Evolutionary conservation across 2,113 vertebrate species (phyloP).

Genomic region (Poecilia latipinna): DNA sequence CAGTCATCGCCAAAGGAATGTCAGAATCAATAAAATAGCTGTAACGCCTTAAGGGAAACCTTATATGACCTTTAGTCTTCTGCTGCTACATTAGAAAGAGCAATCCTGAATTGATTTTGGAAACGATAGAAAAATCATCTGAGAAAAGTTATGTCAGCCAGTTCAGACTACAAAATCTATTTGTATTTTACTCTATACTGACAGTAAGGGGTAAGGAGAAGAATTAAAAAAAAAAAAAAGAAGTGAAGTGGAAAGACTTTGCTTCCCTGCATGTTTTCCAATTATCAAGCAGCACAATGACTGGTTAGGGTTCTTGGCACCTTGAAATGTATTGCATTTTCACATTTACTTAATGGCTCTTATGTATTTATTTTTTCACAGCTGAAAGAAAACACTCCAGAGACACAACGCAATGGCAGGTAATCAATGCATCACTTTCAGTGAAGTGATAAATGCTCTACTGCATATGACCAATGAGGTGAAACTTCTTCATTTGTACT

Average conservation of each 20-base stretch:
- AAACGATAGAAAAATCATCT: neutral
- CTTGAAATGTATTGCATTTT: neutral
- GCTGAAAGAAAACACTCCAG: conserved; percentile 63
- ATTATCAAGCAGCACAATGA: neutral
- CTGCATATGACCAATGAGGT: neutral
- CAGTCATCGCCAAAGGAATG: neutral
- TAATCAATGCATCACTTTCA: conserved; percentile 51
- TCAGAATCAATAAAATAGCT: neutral
- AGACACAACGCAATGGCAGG: conserved; percentile 83
- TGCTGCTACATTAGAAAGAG: neutral
- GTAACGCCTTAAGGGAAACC: neutral
- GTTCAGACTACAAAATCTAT: too few species aligned
- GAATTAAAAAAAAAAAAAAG: neutral
- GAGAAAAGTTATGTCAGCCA: too few species aligned
- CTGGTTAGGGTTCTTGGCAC: neutral
- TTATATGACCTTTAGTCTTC: neutral
- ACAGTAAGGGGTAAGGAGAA: neutral
- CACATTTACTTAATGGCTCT: conserved; percentile 3
- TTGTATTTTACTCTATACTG: neutral
- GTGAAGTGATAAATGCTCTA: neutral
- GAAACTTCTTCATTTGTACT: neutral
- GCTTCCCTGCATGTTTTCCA: neutral
- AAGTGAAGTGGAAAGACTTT: neutral
- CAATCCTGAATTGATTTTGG: neutral
- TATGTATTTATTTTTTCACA: conserved; percentile 51